Base-by-base conservation (phyloP, 2,888 invertebrate species). In the Drosophila anomalata region DNA sequence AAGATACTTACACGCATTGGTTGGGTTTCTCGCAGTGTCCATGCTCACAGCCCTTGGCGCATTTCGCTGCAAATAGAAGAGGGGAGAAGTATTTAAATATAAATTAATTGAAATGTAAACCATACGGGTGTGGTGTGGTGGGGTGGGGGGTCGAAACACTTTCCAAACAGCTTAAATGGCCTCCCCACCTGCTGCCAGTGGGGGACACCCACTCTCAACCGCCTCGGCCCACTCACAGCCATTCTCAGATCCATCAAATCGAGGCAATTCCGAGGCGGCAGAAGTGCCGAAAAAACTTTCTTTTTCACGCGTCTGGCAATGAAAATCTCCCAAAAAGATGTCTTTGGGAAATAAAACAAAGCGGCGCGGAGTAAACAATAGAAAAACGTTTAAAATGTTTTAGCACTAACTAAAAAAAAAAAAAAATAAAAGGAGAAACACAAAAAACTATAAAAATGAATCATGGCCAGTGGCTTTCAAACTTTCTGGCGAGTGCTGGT, bases 21-120 rank as follows among this genome's bases (percentile, higher is more conserved):
- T 97, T 96, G 90, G 99, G 98, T 92, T 95, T 94, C 91, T 94
- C 95, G 94, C 98, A 99, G 93, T 95, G 95, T 90, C 98, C 98
- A 93, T 98, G 96, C 91, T 97, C 95, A 94, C 99, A 99, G 92
- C 98, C 98, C 90, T 96, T 95, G 92, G 96, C 93, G 93, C 99
- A 99, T 90, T 96, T 95, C 90, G 98, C 98, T 98, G 58, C 20
- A 83, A 87, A 59, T 36, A 78, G 33, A 73, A 41, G 33, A 67
- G 8, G 24, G 56, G 33, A 41, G 41, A 54, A 17, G 51, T 51
- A 79, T 69, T 58, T 46, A 70, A 53, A 69, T 61, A 55, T 66
- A 55, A 54, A 57, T 81, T 80, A 83, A 81, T 83, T 80, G 53
- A 76, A 66, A 78, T 84, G 75, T 62, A 62, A 60, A 87, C 63